phyloP scores from a whole-genome alignment of 2,797 vertebrate genomes.

The Chiloscyllium punctatum region DNA sequence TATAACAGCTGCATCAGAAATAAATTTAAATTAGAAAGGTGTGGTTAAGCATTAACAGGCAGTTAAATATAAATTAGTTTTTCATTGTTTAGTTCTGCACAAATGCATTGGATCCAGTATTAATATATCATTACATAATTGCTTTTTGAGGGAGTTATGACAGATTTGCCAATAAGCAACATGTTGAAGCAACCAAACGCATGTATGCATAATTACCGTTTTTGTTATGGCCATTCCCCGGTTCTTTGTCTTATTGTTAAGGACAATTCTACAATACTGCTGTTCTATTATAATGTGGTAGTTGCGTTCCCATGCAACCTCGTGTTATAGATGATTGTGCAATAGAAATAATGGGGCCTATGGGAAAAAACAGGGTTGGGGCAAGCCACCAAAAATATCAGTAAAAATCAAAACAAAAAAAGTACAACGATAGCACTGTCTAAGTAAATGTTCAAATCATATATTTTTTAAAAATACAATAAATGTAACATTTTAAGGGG shows the following conservation, averaged over 20 bases:
- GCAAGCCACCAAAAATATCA: too few species aligned
- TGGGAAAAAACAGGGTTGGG: too few species aligned
- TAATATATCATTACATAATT: slow-evolving; percentile 26
- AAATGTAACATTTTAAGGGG: too few species aligned
- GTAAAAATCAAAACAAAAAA: too few species aligned
- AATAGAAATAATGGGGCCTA: too few species aligned
- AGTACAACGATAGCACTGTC: too few species aligned
- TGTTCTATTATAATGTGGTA: too few species aligned
- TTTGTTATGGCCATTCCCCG: background rate
- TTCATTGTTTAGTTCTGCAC: slow-evolving; percentile 11
- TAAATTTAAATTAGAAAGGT: slow-evolving; percentile 31
- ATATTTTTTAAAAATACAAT: too few species aligned
- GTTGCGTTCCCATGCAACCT: too few species aligned
- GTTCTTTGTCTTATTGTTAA: background rate
- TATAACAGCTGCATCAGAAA: slow-evolving; percentile 17
- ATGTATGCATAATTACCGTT: background rate
- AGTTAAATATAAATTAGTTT: slow-evolving; percentile 29
- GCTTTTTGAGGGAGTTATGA: background rate
- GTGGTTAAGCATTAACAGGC: background rate
- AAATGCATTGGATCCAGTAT: background rate
- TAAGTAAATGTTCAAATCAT: too few species aligned
- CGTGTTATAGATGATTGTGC: too few species aligned
- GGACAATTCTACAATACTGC: too few species aligned
- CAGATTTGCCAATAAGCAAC: slow-evolving; percentile 7
- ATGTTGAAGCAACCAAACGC: background rate